These are phyloP conservation scores for Heliconius nattereri DNA, from an alignment of 1,140 invertebrate genomes.

Conservation along the genomic window DNA sequence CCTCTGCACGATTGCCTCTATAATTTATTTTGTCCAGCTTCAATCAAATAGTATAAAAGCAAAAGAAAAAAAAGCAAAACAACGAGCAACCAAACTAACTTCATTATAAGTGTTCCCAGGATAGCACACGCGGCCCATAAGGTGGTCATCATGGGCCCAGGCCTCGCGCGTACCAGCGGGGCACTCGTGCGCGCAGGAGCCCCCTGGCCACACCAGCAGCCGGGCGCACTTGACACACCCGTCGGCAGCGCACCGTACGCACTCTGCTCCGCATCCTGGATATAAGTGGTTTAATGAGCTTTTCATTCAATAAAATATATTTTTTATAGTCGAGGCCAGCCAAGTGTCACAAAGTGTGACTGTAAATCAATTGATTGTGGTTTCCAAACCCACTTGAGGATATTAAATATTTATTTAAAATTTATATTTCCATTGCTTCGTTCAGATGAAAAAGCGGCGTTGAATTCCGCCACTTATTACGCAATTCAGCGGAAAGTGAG, in stretches of 20 bases:
- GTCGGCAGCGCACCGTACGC: constrained; percentile 69
- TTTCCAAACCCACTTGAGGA: too few species aligned
- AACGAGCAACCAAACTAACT: constrained; percentile 44
- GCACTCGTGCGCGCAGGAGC: constrained; percentile 62
- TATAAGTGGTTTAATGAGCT: constrained; percentile 20
- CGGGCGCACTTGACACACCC: constrained; percentile 71
- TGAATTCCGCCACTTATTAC: too few species aligned
- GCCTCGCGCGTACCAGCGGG: constrained; percentile 67
- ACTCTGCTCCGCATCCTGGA: constrained; percentile 73
- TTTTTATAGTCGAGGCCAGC: too few species aligned
- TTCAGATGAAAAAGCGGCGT: too few species aligned
- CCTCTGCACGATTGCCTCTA: too few species aligned
- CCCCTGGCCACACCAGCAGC: constrained; percentile 68
- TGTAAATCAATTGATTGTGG: too few species aligned
- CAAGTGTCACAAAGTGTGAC: too few species aligned
- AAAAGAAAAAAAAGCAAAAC: not conserved
- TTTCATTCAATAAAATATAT: not conserved
- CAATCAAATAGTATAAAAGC: not conserved
- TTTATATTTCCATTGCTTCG: too few species aligned
- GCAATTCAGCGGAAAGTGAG: too few species aligned
- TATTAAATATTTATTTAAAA: too few species aligned
- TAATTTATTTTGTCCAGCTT: too few species aligned
- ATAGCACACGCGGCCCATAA: constrained; percentile 75
- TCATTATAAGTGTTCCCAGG: constrained; percentile 70
- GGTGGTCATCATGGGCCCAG: constrained; percentile 74